Base-by-base conservation (phyloP, 1,140 invertebrate species). In the Cotesia typhae region DNA sequence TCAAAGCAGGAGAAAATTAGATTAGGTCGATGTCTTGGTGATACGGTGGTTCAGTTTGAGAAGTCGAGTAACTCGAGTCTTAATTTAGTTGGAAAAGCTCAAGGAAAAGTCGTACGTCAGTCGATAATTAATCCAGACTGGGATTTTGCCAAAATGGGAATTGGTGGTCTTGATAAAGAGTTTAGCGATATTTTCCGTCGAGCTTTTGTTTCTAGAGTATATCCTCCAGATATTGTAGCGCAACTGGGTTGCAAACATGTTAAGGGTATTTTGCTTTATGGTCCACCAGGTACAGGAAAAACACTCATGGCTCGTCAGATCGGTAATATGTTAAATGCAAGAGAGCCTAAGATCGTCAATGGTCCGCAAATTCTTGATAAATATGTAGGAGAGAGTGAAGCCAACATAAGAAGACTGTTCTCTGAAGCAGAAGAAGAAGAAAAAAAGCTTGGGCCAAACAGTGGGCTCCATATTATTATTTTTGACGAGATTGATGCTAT, bases 401-500 rank as follows among this genome's bases (percentile, higher is more conserved):
- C 98, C 7, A 99, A 99, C 86, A 92, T 99, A 74, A 87, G 98
- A 68, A 90, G 97, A 72, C 86, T 99, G 51, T 99, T 99, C 88
- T 97, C 96, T 77, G 98, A 99, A 73, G 98, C 98, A 10, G 98
- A 99, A 87, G 98, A 99, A 76, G 98, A 99, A 86, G 96, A 99
- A 83, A 98, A 98, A 82, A 90, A 94, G 90, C 90, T 92, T 81
- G 96, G 94, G 1, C 92, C 95, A 0, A 98, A 98, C 82, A 99
- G 97, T 87, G 98, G 97, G 59, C 89, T 99, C 4, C 98, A 99
- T 82, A 99, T 99, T 47, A 99, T 99, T 38, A 99, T 99, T 65
- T 99, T 99, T 88, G 98, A 99, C 88, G 98, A 99, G 88, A 99
- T 99, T 79, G 98, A 99, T 90, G 98, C 98, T 52, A 99, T 99